A percentile compares a stretch with the other conserved stretches of the same genome.
These are phyloP conservation scores for Cephalopachus bancanus DNA, from an alignment of 2,797 vertebrate genomes.

Conservation along the genomic window DNA sequence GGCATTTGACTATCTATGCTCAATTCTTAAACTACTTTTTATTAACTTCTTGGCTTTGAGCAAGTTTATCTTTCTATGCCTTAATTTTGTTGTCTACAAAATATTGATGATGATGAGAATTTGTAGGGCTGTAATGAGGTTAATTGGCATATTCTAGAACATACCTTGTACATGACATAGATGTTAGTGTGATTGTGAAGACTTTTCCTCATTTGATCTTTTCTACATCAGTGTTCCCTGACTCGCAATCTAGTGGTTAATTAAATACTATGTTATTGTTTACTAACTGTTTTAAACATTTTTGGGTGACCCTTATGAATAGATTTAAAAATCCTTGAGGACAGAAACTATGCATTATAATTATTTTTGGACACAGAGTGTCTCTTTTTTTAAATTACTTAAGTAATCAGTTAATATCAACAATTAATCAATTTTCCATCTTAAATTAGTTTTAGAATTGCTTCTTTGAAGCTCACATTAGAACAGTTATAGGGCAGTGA, in stretches of 20 bases:
- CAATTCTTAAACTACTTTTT: slow-evolving; percentile 10
- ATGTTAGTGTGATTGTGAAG: neutral
- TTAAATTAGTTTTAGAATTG: slow-evolving; percentile 63
- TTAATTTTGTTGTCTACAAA: slow-evolving; percentile 48
- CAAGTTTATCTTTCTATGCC: neutral
- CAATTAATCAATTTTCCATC: slow-evolving; percentile 20
- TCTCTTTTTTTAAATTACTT: neutral
- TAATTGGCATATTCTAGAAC: neutral
- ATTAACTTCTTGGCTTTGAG: neutral
- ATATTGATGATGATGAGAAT: neutral
- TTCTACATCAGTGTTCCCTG: neutral
- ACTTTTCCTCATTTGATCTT: neutral
- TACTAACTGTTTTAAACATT: slow-evolving; percentile 33
- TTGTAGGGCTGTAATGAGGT: neutral
- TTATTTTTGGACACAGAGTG: neutral
- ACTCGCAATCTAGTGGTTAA: neutral
- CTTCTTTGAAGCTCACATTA: neutral
- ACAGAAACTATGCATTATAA: neutral
- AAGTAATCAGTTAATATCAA: slow-evolving; percentile 42
- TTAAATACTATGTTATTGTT: neutral
- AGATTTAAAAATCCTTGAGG: slow-evolving; percentile 4
- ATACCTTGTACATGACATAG: neutral
- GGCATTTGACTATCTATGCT: neutral
- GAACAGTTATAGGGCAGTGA: neutral
- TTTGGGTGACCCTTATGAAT: neutral